Percentiles rank a stretch among this genome's conserved stretches.
Evolutionary conservation across 1,140 invertebrate species (phyloP).

Genomic region (Drosophila cardini): DNA sequence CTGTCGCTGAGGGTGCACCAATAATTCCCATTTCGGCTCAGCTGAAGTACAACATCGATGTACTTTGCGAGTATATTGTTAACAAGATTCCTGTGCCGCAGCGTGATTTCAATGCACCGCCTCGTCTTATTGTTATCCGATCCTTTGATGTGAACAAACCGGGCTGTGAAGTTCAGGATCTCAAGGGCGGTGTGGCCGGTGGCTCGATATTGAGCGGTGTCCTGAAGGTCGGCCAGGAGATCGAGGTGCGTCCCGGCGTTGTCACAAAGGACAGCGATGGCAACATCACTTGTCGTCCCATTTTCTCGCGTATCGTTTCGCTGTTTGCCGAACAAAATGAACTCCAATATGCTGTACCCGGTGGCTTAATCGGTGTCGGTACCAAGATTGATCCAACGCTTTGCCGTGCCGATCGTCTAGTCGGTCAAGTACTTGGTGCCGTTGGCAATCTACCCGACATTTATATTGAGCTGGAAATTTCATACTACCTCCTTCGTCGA

Average conservation of each 20-base stretch:
- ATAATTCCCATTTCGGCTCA: constrained; percentile 99
- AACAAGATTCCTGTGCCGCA: constrained; percentile 99
- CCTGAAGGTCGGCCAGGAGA: constrained; percentile 92
- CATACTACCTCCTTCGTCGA: constrained; percentile 97
- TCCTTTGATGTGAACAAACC: constrained; percentile 99
- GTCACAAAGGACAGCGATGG: constrained; percentile 98
- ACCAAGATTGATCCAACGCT: constrained; percentile 99
- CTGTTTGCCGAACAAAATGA: constrained; percentile 99
- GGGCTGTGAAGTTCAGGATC: constrained; percentile 98
- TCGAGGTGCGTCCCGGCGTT: constrained; percentile 94
- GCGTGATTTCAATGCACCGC: constrained; percentile 97
- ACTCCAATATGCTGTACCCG: constrained; percentile 98
- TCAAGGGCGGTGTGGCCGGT: constrained; percentile 99
- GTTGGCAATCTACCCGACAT: constrained; percentile 98
- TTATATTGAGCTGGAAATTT: constrained; percentile 99
- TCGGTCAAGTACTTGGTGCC: constrained; percentile 99
- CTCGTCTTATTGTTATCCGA: constrained; percentile 99
- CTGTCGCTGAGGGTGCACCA: constrained; percentile 99
- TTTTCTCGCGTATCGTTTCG: constrained; percentile 99
- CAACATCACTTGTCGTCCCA: constrained; percentile 97
- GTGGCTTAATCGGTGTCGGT: constrained; percentile 99
- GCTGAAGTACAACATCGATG: constrained; percentile 99
- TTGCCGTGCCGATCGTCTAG: constrained; percentile 98
- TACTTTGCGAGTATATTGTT: constrained; percentile 98
- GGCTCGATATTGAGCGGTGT: constrained; percentile 98